Percentiles rank a stretch among this genome's conserved stretches.
phyloP scores from a whole-genome alignment of 2,797 vertebrate species.

The Myotis myotis region DNA sequence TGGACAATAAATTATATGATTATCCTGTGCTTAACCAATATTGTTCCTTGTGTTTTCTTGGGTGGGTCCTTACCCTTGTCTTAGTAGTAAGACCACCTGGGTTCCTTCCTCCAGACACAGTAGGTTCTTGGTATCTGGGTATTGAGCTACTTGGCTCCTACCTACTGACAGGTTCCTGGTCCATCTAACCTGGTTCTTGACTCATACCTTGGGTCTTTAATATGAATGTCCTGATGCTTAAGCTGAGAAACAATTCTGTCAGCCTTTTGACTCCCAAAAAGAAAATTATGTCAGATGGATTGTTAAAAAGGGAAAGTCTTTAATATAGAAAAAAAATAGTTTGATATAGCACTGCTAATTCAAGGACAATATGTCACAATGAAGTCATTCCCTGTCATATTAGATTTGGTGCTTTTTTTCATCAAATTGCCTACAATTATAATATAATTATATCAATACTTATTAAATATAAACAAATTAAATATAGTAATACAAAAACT shows the following conservation, averaged over 20 bases:
- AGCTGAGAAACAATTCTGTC: neutral
- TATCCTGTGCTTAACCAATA: neutral
- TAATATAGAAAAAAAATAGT: neutral
- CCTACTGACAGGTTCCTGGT: neutral
- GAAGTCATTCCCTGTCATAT: neutral
- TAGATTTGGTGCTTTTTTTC: neutral
- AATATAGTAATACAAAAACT: neutral
- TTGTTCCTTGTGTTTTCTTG: slow-evolving; percentile 2
- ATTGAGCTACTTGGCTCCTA: neutral
- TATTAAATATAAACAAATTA: slow-evolving; percentile 2
- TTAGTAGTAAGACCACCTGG: neutral
- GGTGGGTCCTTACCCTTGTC: neutral
- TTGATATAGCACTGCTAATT: neutral
- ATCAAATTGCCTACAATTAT: neutral
- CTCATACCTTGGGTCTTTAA: neutral
- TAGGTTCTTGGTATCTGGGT: neutral
- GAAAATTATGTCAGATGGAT: neutral
- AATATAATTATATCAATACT: neutral
- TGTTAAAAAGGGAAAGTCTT: neutral
- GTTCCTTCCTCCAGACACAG: neutral
- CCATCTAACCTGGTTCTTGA: neutral
- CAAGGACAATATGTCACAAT: neutral
- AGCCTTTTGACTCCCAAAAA: neutral
- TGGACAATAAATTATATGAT: neutral
- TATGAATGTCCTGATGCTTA: neutral